Conservation (phyloP, 2,888 invertebrate genomes). For the Lacanobia oleracea region DNA sequence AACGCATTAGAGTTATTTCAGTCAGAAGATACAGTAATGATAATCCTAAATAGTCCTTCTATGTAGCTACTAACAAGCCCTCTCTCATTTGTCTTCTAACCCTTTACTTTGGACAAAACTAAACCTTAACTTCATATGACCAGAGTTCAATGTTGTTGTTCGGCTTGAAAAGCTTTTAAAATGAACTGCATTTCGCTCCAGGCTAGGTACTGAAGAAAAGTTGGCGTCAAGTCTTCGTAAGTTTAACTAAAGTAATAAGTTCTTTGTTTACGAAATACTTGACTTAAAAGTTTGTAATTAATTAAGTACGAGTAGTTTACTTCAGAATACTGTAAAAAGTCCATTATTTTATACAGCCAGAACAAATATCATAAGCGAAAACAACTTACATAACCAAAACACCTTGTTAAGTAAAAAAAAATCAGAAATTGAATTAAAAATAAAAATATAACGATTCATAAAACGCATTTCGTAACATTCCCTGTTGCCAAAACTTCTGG, state of each 20-base stretch:
- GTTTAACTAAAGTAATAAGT: conserved; percentile 21
- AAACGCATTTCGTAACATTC: conserved; percentile 21
- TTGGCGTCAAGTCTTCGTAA: conserved; percentile 17
- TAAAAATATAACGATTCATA: conserved; percentile 20
- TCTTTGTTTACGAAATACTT: conserved; percentile 28
- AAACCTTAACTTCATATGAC: rapidly evolving
- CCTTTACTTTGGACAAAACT: not conserved
- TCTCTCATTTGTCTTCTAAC: conserved; percentile 39
- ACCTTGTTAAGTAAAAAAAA: not conserved
- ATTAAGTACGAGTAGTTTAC: not conserved
- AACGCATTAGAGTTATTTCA: conserved; percentile 60
- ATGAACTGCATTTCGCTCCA: conserved; percentile 6
- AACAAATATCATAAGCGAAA: not conserved
- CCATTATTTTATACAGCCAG: not conserved
- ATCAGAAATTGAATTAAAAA: conserved; percentile 15
- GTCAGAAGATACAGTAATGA: conserved; percentile 42
- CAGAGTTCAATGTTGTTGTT: conserved; percentile 1
- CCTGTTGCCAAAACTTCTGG: conserved; percentile 46
- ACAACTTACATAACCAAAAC: not conserved
- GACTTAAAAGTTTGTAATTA: conserved; percentile 6
- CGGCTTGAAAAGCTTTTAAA: not conserved
- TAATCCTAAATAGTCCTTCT: conserved; percentile 55
- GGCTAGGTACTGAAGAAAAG: conserved; percentile 17
- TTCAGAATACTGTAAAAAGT: not conserved
- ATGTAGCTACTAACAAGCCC: conserved; percentile 49